A percentile compares a stretch with the other conserved stretches of the same genome.
These are phyloP conservation scores for Drosophila lacertosa DNA, from an alignment of 1,140 invertebrate genomes.

Conservation along the genomic window DNA sequence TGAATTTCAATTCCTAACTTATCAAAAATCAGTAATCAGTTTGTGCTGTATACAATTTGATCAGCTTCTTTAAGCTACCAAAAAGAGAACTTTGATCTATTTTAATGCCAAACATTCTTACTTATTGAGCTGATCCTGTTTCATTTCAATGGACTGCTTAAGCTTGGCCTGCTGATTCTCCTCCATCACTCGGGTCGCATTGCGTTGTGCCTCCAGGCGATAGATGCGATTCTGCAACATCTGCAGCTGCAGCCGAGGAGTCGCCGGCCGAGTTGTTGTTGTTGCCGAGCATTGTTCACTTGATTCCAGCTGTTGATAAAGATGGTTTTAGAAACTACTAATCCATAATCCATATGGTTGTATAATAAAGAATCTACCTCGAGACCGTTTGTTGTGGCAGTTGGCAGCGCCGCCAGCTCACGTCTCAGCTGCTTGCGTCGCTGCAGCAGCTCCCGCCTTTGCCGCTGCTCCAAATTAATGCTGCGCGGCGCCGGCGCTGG, in stretches of 20 bases:
- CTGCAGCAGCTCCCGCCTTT: slow-evolving; percentile 85
- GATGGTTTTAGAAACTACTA: too few species aligned
- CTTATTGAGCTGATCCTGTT: slow-evolving; percentile 80
- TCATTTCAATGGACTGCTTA: slow-evolving; percentile 83
- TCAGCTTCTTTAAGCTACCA: too few species aligned
- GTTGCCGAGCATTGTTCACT: neutral
- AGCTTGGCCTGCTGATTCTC: slow-evolving; percentile 83
- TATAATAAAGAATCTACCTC: slow-evolving; percentile 43
- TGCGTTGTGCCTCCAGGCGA: slow-evolving; percentile 79
- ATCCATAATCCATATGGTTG: neutral
- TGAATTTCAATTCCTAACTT: too few species aligned
- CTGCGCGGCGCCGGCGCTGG: slow-evolving; percentile 84
- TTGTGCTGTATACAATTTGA: too few species aligned
- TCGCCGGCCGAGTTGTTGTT: neutral
- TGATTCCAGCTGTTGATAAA: slow-evolving; percentile 9
- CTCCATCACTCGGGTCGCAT: slow-evolving; percentile 82
- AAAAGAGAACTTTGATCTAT: too few species aligned
- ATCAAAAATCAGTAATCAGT: too few species aligned
- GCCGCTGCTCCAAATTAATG: slow-evolving; percentile 84
- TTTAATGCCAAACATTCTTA: too few species aligned
- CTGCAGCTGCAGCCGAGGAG: slow-evolving; percentile 54
- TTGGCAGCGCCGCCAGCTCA: slow-evolving; percentile 55
- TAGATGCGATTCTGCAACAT: slow-evolving; percentile 72
- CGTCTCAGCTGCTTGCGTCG: slow-evolving; percentile 62
- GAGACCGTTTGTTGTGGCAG: slow-evolving; percentile 10